Base-by-base conservation (phyloP, 92 coral and sea anemone species). In the Siderastrea radians region DNA sequence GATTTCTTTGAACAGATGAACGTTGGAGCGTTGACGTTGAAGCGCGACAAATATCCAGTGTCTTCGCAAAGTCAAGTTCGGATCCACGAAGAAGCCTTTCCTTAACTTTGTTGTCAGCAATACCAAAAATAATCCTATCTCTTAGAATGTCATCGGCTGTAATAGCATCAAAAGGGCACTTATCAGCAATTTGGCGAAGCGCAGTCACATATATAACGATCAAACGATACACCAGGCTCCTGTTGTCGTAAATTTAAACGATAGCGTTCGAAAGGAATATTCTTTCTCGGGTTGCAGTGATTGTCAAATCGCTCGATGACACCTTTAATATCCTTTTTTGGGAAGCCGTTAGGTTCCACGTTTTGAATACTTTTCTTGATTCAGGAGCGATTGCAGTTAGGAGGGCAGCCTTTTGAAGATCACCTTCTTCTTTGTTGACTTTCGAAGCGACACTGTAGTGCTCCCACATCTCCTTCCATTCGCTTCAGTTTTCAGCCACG, bases 191-290 rank as follows among this genome's bases (percentile, higher is more conserved):
- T 50, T 77, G 82, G 13, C 82, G 68, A 57, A 77, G 82, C 3
- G 68, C 82, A 57, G 82, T 77, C 60, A 77, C 66, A n/a, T n/a
- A n/a, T n/a, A 17, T 77, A 77, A 4, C 46, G 82, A 46, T 77
- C 82, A 46, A 77, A 77, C 49, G 68, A 77, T 61, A 55, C 68
- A 26, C 82, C 82, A 46, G 50, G 67, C 53, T 38, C 69, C 46
- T 59, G 82, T 46, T 77, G 82, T 54, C 82, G 65, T 60, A 38
- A 55, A 60, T 77, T 77, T 4, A 77, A 77, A 43, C 15, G 49
- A 71, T 71, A 71, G 50, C 75, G 75, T 45, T 71, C 43, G 11
- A 14, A 63, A 11, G 57, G 57, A 52, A 52, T 52, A 52, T 52
- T 52, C 57, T 52, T 52, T 52, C 57, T 52, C 57, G 57, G 8